Evolutionary conservation across 37 sponge, comb jelly and placozoan species (phyloP).

Genomic region (Ephydatia muelleri): DNA sequence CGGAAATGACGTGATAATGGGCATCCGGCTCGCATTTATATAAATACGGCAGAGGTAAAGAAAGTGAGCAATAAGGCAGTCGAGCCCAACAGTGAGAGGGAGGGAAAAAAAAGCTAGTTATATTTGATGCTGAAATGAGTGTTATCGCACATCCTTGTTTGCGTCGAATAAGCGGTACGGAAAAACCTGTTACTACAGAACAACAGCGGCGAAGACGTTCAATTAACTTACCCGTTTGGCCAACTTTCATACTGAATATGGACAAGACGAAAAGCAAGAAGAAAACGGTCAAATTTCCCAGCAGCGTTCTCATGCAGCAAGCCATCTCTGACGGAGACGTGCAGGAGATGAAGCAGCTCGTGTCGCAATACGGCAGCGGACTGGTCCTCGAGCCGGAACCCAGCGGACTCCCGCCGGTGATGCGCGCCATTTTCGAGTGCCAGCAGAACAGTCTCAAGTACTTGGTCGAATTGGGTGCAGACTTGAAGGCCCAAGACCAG

Average conservation of each 20-base stretch:
- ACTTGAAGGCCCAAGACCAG: constrained; percentile 42
- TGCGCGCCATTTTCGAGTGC: constrained; percentile 70
- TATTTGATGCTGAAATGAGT: too few relatives aligned
- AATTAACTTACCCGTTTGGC: neutral
- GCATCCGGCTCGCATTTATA: too few relatives aligned
- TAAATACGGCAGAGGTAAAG: too few relatives aligned
- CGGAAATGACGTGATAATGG: neutral
- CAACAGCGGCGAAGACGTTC: too few relatives aligned
- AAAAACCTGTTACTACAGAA: too few relatives aligned
- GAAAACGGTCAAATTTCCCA: constrained; percentile 61
- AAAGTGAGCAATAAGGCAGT: too few relatives aligned
- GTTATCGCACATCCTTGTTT: too few relatives aligned
- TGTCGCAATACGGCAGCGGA: constrained; percentile 24
- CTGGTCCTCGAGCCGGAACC: constrained; percentile 59
- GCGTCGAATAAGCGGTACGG: too few relatives aligned
- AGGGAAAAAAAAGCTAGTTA: too few relatives aligned
- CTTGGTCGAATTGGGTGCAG: constrained; percentile 61
- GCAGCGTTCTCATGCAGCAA: constrained; percentile 62
- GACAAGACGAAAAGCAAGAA: constrained; percentile 29
- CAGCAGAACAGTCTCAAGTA: constrained; percentile 45
- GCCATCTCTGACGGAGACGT: constrained; percentile 65
- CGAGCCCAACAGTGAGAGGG: too few relatives aligned
- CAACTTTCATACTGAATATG: neutral
- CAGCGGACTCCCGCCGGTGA: constrained; percentile 56
- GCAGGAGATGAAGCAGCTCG: constrained; percentile 54